Evolutionary conservation across 2,888 invertebrate species (phyloP), one percentile per base, ranked within the genome.

Genomic region (Spialia ferax): DNA sequence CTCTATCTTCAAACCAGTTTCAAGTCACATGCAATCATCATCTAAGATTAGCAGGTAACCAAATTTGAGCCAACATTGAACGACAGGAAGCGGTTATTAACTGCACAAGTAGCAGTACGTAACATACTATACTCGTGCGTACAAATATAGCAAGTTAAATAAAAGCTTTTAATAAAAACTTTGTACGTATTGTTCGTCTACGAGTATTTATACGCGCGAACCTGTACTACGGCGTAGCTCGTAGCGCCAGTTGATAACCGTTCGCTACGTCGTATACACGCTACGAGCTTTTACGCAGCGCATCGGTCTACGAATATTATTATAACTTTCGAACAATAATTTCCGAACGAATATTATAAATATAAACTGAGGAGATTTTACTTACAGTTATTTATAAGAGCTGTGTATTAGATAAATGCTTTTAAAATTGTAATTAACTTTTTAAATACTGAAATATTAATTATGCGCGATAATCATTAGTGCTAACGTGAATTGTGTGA

Each of bases 241-340:
- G 85, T 86, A 86, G 85, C 87, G 84, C 73, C 87, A 90, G 89
- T 90, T 82, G 83, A 81, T 78, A 81, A 79, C 77, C 79, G 77
- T 77, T 72, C 78, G 87, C 82, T 86, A 84, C 84, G 83, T 76
- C 75, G 82, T 64, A 74, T 82, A 77, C 82, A 74, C 86, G 89
- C 84, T 80, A 81, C 82, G 78, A 61, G 20, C 35, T 42, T 13
- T 26, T 18, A n/a, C 8, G 60, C 66, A 45, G 54, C 66, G 66
- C 50, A 65, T 66, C 76, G 10, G 10, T 45, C 71, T 71, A 75
- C 77, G 75, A 45, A 73, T n/a, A n/a, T n/a, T n/a, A n/a, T 67
- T 60, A 32, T 79, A 80, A 79, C 78, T 75, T 77, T 74, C 54
- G 15, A 61, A 66, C 18, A 35, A 65, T 15, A 26, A 29, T 59